phyloP scores from a whole-genome alignment of 1,140 invertebrate species.

The Pristionchus pacificus region DNA sequence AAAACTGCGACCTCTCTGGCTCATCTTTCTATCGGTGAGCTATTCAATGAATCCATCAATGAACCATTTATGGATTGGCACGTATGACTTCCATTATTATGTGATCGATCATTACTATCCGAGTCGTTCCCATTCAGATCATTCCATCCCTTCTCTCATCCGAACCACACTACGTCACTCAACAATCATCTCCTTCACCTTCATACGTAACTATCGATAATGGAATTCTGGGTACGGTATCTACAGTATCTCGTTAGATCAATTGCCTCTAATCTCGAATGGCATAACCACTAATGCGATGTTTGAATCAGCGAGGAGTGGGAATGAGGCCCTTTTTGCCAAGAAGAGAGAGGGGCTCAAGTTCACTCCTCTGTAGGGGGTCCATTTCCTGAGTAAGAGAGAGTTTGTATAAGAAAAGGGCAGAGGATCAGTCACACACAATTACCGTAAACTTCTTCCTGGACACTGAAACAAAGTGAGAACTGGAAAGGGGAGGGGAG shows the following conservation, averaged over 20 bases:
- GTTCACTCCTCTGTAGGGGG: background rate
- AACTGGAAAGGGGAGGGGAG: too few relatives aligned
- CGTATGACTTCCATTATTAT: background rate
- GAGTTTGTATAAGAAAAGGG: background rate
- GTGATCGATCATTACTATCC: background rate
- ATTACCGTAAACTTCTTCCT: too few relatives aligned
- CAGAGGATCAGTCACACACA: too few relatives aligned
- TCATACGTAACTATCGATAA: conserved; percentile 26
- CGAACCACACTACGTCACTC: background rate
- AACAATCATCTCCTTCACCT: background rate
- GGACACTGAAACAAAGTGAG: too few relatives aligned
- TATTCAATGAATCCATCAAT: too few relatives aligned
- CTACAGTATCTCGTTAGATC: background rate
- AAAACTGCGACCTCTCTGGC: too few relatives aligned
- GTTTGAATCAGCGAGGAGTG: background rate
- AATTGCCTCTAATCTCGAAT: too few relatives aligned
- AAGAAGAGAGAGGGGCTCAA: background rate
- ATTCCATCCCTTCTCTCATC: background rate
- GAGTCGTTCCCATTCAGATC: conserved; percentile 7
- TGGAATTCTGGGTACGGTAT: conserved; percentile 16
- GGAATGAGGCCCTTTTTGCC: background rate
- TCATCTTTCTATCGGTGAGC: too few relatives aligned
- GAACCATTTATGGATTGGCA: conserved; percentile 8
- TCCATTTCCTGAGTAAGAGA: background rate
- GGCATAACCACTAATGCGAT: background rate